These are phyloP conservation scores for Schizothorax lantsangensis DNA, from an alignment of 2,797 vertebrate species.

Conservation along the genomic window DNA sequence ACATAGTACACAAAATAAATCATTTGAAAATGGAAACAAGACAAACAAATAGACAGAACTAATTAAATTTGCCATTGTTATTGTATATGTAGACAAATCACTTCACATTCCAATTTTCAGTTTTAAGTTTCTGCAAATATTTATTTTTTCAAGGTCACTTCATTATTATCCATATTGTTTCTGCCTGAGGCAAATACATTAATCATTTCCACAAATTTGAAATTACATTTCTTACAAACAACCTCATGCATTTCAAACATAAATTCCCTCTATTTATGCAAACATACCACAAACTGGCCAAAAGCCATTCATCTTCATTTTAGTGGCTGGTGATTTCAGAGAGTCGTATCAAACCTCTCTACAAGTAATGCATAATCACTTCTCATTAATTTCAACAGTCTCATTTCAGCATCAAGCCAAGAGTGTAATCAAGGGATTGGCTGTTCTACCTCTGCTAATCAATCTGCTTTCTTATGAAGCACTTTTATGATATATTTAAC, in stretches of 20 bases:
- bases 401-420: slow-evolving; percentile 48
- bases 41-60: not conserved
- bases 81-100: not conserved
- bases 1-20: not conserved
- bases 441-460: slow-evolving; percentile 37
- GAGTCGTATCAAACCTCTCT: slow-evolving; percentile 35
- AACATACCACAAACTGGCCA: slow-evolving; percentile 23
- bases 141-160: slow-evolving; percentile 25
- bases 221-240: slow-evolving; percentile 45
- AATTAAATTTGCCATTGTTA: not conserved
- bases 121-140: not conserved
- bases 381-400: slow-evolving; percentile 51
- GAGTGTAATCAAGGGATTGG: slow-evolving; percentile 52
- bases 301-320: slow-evolving; percentile 45
- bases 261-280: slow-evolving; percentile 40
- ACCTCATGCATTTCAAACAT: slow-evolving; percentile 46
- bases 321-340: slow-evolving; percentile 40
- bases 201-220: slow-evolving; percentile 47
- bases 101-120: not conserved
- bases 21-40: not conserved
- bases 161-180: slow-evolving; percentile 20
- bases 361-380: slow-evolving; percentile 44
- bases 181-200: slow-evolving; percentile 33
- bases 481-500: slow-evolving; percentile 37
- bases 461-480: slow-evolving; percentile 6